Evolutionary conservation across 2,113 vertebrate genomes (phyloP).

Genomic region (Salvelinus fontinalis): DNA sequence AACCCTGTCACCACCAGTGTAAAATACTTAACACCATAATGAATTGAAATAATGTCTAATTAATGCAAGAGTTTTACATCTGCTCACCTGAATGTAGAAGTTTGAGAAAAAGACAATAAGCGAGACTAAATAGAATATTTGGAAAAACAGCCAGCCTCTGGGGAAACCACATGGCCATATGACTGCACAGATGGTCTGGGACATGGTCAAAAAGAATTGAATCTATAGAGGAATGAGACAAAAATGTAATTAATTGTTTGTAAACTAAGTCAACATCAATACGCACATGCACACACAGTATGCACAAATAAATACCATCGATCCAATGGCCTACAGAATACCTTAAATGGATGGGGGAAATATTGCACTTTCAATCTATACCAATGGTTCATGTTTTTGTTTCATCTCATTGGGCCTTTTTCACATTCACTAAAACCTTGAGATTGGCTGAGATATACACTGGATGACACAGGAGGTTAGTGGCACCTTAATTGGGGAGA

Average conservation of each 20-base stretch:
- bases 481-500: slow-evolving; percentile 85
- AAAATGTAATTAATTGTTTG: background rate
- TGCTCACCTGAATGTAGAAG: slow-evolving; percentile 91
- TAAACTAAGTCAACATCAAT: background rate
- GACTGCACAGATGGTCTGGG: slow-evolving; percentile 86
- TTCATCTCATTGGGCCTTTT: background rate
- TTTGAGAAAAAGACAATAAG: slow-evolving; percentile 92
- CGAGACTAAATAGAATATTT: slow-evolving; percentile 91
- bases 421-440: background rate
- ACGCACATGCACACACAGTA: background rate
- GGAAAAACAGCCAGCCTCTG: slow-evolving; percentile 91
- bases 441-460: too few species aligned
- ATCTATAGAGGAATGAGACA: slow-evolving; percentile 70
- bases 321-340: too few species aligned
- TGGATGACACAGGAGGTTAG: slow-evolving; percentile 12
- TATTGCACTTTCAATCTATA: background rate
- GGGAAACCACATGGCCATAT: slow-evolving; percentile 91
- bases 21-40: background rate
- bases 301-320: too few species aligned
- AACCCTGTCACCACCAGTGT: background rate
- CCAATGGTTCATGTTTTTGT: background rate
- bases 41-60: background rate
- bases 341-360: too few species aligned
- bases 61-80: background rate
- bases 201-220: slow-evolving; percentile 92